Conservation (phyloP, 2,113 vertebrate species). For the Pitta sordida region DNA sequence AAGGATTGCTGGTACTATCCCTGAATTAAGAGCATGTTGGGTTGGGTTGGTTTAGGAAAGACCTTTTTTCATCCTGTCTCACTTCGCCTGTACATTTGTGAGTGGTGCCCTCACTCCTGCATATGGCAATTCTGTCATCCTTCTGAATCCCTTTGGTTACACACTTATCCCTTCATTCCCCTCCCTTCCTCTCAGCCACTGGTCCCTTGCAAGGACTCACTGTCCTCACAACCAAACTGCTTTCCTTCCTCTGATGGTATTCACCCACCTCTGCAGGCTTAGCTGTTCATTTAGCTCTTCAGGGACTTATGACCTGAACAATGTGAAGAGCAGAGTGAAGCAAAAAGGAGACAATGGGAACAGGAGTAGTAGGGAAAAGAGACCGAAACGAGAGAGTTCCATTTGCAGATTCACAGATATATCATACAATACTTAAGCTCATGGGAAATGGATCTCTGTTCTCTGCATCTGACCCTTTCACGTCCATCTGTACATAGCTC, state of each 20-base stretch:
- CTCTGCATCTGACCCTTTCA: conserved; percentile 41
- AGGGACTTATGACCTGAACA: conserved; percentile 29
- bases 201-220: neutral
- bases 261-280: neutral
- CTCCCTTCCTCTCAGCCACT: neutral
- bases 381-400: conserved; percentile 29
- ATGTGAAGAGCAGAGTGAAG: conserved; percentile 12
- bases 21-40: conserved; percentile 27
- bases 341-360: neutral
- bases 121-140: neutral
- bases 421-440: conserved; percentile 58
- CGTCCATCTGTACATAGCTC: conserved; percentile 46
- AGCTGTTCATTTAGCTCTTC: neutral
- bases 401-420: conserved; percentile 58
- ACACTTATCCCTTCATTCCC: neutral
- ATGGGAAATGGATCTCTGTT: conserved; percentile 42
- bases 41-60: neutral
- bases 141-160: neutral
- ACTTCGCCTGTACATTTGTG: neutral
- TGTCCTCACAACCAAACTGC: neutral
- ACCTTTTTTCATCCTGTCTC: neutral
- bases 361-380: conserved; percentile 18
- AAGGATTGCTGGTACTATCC: conserved; percentile 2
- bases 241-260: neutral
- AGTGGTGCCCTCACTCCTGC: neutral